phyloP scores from a whole-genome alignment of 2,888 invertebrate species.

The Romanomermis culicivorax region DNA sequence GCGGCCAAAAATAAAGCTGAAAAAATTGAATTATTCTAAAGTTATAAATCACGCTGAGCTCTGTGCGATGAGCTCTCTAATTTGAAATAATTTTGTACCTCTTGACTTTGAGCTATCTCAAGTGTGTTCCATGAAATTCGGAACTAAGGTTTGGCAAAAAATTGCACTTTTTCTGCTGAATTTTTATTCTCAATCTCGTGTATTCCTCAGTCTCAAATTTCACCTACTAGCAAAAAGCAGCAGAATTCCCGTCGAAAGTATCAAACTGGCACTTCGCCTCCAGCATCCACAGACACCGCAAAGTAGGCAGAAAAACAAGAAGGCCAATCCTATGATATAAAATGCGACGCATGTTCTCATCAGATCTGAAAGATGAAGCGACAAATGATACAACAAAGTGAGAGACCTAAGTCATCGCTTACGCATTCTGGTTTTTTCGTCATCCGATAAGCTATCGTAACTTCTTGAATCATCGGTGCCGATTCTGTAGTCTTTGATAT shows the following conservation, averaged over 20 bases:
- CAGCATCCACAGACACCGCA: slow-evolving; percentile 89
- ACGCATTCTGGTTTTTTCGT: slow-evolving; percentile 62
- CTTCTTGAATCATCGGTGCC: slow-evolving; percentile 59
- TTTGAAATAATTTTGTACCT: no score
- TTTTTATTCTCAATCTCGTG: no score
- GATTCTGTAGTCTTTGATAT: slow-evolving; percentile 58
- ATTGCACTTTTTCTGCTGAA: no score
- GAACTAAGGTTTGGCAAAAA: neutral
- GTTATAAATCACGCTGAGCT: slow-evolving; percentile 3
- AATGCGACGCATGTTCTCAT: slow-evolving; percentile 76
- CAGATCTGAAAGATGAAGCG: slow-evolving; percentile 41
- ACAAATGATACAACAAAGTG: neutral
- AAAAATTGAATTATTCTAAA: slow-evolving; percentile 10
- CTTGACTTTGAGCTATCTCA: no score
- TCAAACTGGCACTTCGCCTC: slow-evolving; percentile 76
- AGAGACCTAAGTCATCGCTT: slow-evolving; percentile 32
- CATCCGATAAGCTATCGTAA: slow-evolving; percentile 53
- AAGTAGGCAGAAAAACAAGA: slow-evolving; percentile 78
- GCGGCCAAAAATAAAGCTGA: slow-evolving; percentile 67
- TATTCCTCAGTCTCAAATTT: no score
- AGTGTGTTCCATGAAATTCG: no score
- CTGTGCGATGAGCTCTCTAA: neutral
- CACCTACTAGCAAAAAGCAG: slow-evolving; percentile 58
- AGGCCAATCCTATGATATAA: slow-evolving; percentile 72
- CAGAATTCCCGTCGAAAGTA: slow-evolving; percentile 72